A percentile compares a stretch with the other conserved stretches of the same genome.
Conservation (phyloP, 2,888 invertebrate genomes). For the Sturmia bella region DNA sequence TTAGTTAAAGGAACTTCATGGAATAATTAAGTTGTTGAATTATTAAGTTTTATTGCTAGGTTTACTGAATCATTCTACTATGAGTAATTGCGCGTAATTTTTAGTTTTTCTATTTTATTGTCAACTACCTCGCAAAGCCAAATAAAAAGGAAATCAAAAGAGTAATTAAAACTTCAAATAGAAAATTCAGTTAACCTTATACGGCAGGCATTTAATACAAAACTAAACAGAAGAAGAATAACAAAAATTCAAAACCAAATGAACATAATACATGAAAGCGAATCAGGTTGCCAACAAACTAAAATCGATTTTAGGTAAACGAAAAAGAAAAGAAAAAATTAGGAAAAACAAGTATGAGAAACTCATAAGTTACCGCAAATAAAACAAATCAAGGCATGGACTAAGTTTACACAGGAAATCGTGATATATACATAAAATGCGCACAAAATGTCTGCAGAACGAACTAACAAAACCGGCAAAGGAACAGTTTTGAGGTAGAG, state of each 20-base stretch:
- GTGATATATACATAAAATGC: neutral
- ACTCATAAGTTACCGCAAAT: conserved; percentile 37
- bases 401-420: too few relatives aligned
- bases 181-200: conserved; percentile 53
- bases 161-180: conserved; percentile 43
- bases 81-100: neutral
- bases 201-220: conserved; percentile 44
- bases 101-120: conserved; percentile 28
- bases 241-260: conserved; percentile 25
- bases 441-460: neutral
- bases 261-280: conserved; percentile 14
- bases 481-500: conserved; percentile 17
- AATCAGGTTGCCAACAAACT: conserved; percentile 49
- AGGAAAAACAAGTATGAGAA: conserved; percentile 2
- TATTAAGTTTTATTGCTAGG: too few relatives aligned
- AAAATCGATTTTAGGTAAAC: conserved; percentile 54
- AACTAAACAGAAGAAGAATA: conserved; percentile 8
- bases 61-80: neutral
- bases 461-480: neutral
- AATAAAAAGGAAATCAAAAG: conserved; percentile 56
- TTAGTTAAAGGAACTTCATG: neutral
- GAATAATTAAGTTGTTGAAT: too few relatives aligned
- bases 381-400: conserved; percentile 24
- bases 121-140: conserved; percentile 7
- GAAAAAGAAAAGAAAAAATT: neutral